These are phyloP conservation scores for Dryas iulia DNA, from an alignment of 1,140 invertebrate species.

Conservation along the genomic window DNA sequence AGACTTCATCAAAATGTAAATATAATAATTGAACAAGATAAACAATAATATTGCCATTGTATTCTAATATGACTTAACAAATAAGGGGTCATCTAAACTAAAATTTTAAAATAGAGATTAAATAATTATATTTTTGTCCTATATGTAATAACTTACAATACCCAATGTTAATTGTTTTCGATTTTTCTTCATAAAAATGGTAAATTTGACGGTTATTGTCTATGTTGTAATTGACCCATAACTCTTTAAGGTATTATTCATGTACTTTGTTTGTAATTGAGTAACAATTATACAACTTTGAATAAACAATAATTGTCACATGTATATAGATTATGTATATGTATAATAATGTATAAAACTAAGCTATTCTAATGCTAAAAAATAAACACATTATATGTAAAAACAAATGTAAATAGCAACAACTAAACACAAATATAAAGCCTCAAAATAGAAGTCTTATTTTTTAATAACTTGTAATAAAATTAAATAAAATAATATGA, in stretches of 20 bases:
- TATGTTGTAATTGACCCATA: constrained; percentile 34
- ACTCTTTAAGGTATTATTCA: not conserved
- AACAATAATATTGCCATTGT: constrained; percentile 2
- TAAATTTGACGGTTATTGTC: constrained; percentile 33
- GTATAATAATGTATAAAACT: constrained; percentile 15
- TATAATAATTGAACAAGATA: not conserved
- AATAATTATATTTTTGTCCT: not conserved
- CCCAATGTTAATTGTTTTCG: not conserved
- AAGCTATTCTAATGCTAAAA: constrained; percentile 30
- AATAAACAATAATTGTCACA: constrained; percentile 12
- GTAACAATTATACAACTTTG: not conserved
- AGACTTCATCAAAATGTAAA: constrained; percentile 1
- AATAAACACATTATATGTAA: constrained; percentile 58
- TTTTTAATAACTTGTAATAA: constrained; percentile 32
- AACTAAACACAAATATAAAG: constrained; percentile 65
- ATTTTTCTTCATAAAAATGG: not conserved
- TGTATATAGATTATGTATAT: constrained; percentile 19
- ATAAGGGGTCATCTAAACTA: not conserved
- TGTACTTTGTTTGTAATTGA: not conserved
- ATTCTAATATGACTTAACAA: not conserved
- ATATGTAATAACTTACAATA: not conserved
- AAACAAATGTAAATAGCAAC: constrained; percentile 76
- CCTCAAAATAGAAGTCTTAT: constrained; percentile 58
- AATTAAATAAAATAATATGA: constrained; percentile 22
- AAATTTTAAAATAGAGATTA: constrained; percentile 1